phyloP scores from a whole-genome alignment of 1,140 invertebrate species.

The Lucilia sericata region DNA sequence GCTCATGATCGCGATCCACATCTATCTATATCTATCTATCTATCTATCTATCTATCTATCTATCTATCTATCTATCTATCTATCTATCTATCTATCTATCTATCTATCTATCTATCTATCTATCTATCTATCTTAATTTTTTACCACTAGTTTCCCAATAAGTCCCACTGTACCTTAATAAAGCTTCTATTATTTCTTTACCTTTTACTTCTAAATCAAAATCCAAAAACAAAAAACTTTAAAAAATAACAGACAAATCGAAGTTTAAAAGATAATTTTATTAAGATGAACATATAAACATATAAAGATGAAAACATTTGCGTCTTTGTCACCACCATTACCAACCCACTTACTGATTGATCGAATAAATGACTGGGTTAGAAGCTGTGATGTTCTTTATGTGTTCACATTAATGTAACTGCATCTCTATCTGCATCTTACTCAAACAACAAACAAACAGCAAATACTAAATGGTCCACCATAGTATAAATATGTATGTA shows the following conservation, averaged over 20 bases:
- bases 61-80: too few relatives aligned
- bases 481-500: not conserved
- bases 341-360: not conserved
- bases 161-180: not conserved
- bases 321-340: not conserved
- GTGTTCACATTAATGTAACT: slow-evolving; percentile 15
- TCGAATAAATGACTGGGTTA: not conserved
- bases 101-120: too few relatives aligned
- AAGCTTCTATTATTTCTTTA: not conserved
- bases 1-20: too few relatives aligned
- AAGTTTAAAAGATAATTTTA: slow-evolving; percentile 11
- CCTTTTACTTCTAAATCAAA: not conserved
- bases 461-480: not conserved
- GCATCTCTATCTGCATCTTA: not conserved
- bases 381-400: not conserved
- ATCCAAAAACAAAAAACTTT: too few relatives aligned
- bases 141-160: too few relatives aligned
- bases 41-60: too few relatives aligned
- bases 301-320: not conserved
- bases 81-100: too few relatives aligned
- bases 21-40: too few relatives aligned
- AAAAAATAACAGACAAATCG: not conserved
- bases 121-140: too few relatives aligned
- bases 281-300: slow-evolving; percentile 11
- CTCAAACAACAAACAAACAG: not conserved